Base-by-base conservation (phyloP, 2,797 vertebrate species). In the Synaphobranchus kaupii region DNA sequence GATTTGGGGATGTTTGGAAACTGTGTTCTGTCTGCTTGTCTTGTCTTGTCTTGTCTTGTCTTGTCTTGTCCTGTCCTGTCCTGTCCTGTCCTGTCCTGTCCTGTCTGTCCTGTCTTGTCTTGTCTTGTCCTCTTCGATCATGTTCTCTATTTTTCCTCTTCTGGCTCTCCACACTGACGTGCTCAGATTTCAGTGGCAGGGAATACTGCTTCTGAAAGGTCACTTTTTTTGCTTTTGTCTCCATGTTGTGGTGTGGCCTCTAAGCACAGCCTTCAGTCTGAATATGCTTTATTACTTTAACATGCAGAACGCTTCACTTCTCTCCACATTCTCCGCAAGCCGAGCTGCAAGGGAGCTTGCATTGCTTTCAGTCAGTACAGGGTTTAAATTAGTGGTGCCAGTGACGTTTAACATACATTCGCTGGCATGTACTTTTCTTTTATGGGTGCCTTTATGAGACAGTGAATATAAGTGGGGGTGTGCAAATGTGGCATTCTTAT, bases 151-250 rank as follows among this genome's bases (percentile, higher is more conserved):
- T 78, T 85, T 78, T 90, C 89, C 85, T 80, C 89, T 90, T 88
- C 89, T 90, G 78, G 84, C 25, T 20, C 66, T 68, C 66, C 83
- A 47, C 89, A 88, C 82, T 86, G 90, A 90, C 93, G 88, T 89
- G 89, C 93, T 92, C 88, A 93, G 76, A 90, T 94, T 91, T 93
- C 90, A 83, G 50, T 89, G 87, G 88, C 87, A 91, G 86, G 92
- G 92, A 93, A 90, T 93, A 91, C 93, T 94, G 94, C 93, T 85
- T 90, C 91, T 92, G 92, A 91, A 91, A 85, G 86, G 78, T 83
- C 80, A 88, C 89, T 90, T 92, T 90, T 73, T 56, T 90, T 89
- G 93, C 90, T 91, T 91, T 89, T 85, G 88, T 87, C 90, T 86
- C 84, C 88, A 91, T 48, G 31, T 81, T 88, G 88, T 92, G 88